A percentile compares a stretch with the other conserved stretches of the same genome.
Conservation (phyloP, 1,140 invertebrate genomes). For the Bombus superbus region DNA sequence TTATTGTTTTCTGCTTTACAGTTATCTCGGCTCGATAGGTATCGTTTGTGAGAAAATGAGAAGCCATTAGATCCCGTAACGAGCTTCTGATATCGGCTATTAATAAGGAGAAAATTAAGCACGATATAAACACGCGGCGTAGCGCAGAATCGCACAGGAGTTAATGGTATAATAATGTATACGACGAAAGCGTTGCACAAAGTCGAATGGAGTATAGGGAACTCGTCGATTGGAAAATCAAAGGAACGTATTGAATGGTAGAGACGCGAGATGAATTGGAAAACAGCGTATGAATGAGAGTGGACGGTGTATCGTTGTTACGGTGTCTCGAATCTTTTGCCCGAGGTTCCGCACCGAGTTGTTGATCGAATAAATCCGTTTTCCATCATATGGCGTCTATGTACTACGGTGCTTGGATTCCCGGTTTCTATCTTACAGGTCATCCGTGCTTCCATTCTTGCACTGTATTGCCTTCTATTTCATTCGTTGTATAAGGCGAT, state of each 20-base stretch:
- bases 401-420: not conserved
- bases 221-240: not conserved
- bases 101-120: not conserved
- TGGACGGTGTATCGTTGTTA: too few relatives aligned
- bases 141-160: not conserved
- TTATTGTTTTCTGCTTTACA: conserved; percentile 3
- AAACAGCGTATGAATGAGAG: not conserved
- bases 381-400: conserved; percentile 25
- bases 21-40: not conserved
- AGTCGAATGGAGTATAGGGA: not conserved
- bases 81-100: not conserved
- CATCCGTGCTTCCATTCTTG: conserved; percentile 33
- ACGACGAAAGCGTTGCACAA: not conserved
- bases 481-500: conserved; percentile 25
- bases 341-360: not conserved
- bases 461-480: conserved; percentile 45
- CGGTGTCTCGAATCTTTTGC: conserved; percentile 10
- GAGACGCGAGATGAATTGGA: conserved; percentile 1
- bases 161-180: not conserved
- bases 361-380: conserved; percentile 45
- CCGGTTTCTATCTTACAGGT: not conserved
- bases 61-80: not conserved
- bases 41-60: not conserved
- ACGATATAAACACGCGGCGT: too few relatives aligned
- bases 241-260: conserved; percentile 14